Evolutionary conservation across 2,113 vertebrate species (phyloP).

Genomic region (Clupea harengus): DNA sequence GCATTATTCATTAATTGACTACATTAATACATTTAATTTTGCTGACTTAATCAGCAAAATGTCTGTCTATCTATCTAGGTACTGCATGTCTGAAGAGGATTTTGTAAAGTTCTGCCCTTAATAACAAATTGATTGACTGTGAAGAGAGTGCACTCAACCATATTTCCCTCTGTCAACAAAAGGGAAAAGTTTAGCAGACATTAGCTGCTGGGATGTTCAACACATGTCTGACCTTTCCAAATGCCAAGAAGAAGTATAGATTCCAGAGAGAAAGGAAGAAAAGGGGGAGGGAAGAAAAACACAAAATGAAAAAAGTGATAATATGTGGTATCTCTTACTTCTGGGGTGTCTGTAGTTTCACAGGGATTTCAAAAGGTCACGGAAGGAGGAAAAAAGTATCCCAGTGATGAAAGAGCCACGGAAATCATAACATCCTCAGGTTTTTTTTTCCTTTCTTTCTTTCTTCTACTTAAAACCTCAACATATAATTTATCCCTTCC

Average conservation of each 20-base stretch:
- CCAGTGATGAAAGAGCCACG: constrained; percentile 44
- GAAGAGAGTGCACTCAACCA: constrained; percentile 25
- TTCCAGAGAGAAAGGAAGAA: constrained; percentile 39
- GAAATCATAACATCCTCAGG: constrained; percentile 39
- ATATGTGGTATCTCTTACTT: constrained; percentile 52
- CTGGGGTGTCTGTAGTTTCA: constrained; percentile 49
- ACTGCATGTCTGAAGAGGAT: neutral
- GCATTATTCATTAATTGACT: no score
- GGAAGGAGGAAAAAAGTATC: constrained; percentile 37
- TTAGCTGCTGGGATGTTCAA: constrained; percentile 56
- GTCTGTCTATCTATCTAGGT: neutral
- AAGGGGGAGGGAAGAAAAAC: constrained; percentile 34
- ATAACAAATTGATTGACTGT: constrained; percentile 39
- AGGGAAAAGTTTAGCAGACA: constrained; percentile 51
- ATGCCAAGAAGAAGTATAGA: constrained; percentile 55
- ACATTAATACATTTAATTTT: no score
- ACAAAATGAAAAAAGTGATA: constrained; percentile 38
- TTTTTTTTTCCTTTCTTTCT: constrained; percentile 26
- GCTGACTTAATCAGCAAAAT: no score
- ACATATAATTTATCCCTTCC: constrained; percentile 35
- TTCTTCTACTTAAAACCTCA: constrained; percentile 24
- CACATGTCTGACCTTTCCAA: constrained; percentile 60
- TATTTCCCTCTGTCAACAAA: constrained; percentile 44
- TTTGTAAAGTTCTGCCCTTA: neutral
- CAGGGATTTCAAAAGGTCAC: constrained; percentile 54